Base-by-base conservation (phyloP, 2,888 invertebrate genomes). In the Drosophila leonis region DNA sequence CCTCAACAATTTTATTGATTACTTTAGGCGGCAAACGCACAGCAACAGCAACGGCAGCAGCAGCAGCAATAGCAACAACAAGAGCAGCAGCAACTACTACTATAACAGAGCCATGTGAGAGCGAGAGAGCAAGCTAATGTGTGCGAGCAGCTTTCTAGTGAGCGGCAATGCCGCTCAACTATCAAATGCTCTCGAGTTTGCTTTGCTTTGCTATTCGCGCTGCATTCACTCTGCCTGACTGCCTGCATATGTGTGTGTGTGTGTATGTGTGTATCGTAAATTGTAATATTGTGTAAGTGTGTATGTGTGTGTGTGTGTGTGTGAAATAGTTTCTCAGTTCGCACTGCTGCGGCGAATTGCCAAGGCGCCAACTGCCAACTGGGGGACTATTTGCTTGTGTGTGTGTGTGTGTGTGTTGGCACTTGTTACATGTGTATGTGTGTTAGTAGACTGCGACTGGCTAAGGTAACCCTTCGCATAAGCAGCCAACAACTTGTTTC, bases 1-100 rank as follows among this genome's bases (percentile, higher is more conserved):
- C 92, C 92, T 92, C 92, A 92, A 92, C 92, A 92, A 92, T 92
- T 92, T 92, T 92, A 92, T 92, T 92, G 92, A 92, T 92, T 90
- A 85, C 88, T 89, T 86, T 87, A 90, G 83, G 87, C 86, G 87
- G 87, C 88, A 84, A 83, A 84, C 80, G 82, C 79, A 77, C 78
- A 69, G 64, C 67, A 70, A 41, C 69, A 68, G 48, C 74, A 65
- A 46, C 64, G 48, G 13, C 65, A 51, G 55, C 60, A 68, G 55
- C 63, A 64, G 52, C 60, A 57, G 46, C 60, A 52, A 39, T 56
- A 60, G 56, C 49, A 57, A 18, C 35, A 64, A 18, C 18, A 65
- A 31, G 37, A 65, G 27, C 68, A 56, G 4, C 46, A 52, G 62
- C 55, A 60, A 55, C 65, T 46, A 37, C 49, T 35, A 49, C 44